Evolutionary conservation across 1,140 invertebrate genomes (phyloP), one percentile per base, ranked within the genome.

Genomic region (Belonocnema kinseyi): DNA sequence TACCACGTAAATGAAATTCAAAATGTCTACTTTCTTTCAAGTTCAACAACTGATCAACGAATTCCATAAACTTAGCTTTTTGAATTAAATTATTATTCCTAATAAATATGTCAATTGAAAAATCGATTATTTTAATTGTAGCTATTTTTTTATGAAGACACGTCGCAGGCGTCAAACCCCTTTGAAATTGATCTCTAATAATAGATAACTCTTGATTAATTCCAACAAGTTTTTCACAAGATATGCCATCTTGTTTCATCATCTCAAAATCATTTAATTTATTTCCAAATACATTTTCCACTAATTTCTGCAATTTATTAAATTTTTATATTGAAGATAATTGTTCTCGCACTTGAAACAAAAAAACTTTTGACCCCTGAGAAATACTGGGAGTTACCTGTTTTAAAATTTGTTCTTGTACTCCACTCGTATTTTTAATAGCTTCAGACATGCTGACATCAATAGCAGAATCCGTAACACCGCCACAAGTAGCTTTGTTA

Each of bases 21-120:
- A 66, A 66, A 66, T 66, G 58, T 16, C 58, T 26, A 66, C 58
- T 66, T 26, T 66, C 58, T 16, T 66, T 66, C 1, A 66, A 40
- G 40, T 66, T 26, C 16, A 66, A 66, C 26, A 66, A 66, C 21
- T 66, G 58, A 66, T 66, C 58, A 7, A 66, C 58, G 16, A 66
- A 66, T 40, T 66, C 58, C 58, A 66, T 66, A 66, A 66, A 66
- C 8, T 66, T 33, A 16, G 58, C 58, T 26, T 66, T 66, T 33
- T 66, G 26, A 26, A 66, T 5, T 33, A 66, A 66, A 66, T 66
- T 66, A 6, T 40, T 66, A 33, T 66, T 1, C 2, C 14, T 14
- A 33, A 66, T 66, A 40, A 66, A 66, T 40, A 16, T 40, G 5
- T 66, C 58, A 66, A 66, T 66, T 14, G 58, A 66, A 2, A 26